Evolutionary conservation across 2,888 invertebrate species (phyloP), one percentile per base, ranked within the genome.

Genomic region (Philhelius pedissequus): DNA sequence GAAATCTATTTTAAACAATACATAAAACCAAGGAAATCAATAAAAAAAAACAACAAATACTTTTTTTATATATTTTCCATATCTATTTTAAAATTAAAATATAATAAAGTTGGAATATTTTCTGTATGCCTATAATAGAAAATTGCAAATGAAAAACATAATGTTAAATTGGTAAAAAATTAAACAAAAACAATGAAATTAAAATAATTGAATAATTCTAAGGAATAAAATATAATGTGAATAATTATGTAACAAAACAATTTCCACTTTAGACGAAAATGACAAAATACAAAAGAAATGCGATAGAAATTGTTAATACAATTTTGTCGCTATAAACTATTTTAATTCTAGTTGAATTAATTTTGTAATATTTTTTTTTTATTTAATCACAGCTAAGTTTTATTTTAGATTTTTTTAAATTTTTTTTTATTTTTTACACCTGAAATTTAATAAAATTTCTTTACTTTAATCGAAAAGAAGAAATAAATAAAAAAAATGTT

Each of bases 381-480:
- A 54, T 56, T 82, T 77, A 73, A 82, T 84, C 84, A 84, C 84
- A 84, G 84, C 73, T 86, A 64, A 64, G 70, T 56, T 52, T 74
- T 71, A 64, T 30, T n/a, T 3, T 71, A 50, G 3, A 62, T 50
- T 75, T 71, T 78, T 82, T 58, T 40, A 22, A 78, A 70, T 64
- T 56, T 22, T 71, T 43, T 58, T 11, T 76, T 77, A 43, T 76
- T 78, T 77, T 76, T 78, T 71, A 64, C 40, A 83, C 86, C 86
- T 86, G 81, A 66, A 69, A n/a, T n/a, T n/a, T 81, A 71, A 86
- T n/a, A 83, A 81, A 79, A 64, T 30, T 75, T 40, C 7, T 25
- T 25, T 32, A 40, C 11, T 80, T 74, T 15, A 25, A 58, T 50
- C 22, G 45, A 69, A 60, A 74, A 52, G 25, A 69, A 60, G 43